These are phyloP conservation scores for Troides aeacus DNA, from an alignment of 2,888 invertebrate genomes.

Conservation along the genomic window DNA sequence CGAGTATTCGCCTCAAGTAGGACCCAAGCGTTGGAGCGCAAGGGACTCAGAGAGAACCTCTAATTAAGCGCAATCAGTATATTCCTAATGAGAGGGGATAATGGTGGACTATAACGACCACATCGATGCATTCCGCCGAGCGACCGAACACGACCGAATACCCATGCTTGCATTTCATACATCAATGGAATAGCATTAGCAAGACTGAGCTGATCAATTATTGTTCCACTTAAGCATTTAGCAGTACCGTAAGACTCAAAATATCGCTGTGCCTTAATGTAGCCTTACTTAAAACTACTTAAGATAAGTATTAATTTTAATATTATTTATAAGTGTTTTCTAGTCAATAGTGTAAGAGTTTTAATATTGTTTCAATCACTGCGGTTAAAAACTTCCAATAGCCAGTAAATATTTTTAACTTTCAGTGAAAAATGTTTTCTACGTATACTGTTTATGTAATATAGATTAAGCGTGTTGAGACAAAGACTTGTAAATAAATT, in stretches of 20 bases:
- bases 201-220: constrained; percentile 73
- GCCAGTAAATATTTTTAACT: constrained; percentile 10
- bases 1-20: constrained; percentile 67
- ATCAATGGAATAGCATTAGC: constrained; percentile 62
- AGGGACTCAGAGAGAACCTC: constrained; percentile 69
- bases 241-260: constrained; percentile 59
- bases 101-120: constrained; percentile 75
- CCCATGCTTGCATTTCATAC: constrained; percentile 66
- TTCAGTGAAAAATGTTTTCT: constrained; percentile 11
- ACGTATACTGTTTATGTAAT: constrained; percentile 22
- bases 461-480: constrained; percentile 51
- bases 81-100: constrained; percentile 79
- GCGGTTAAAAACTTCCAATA: constrained; percentile 19
- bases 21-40: constrained; percentile 65
- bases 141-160: constrained; percentile 63
- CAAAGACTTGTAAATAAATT: constrained; percentile 71
- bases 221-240: constrained; percentile 72
- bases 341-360: constrained; percentile 72
- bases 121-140: constrained; percentile 74
- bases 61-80: constrained; percentile 80
- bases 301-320: constrained; percentile 53
- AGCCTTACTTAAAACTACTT: constrained; percentile 60
- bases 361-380: constrained; percentile 36
- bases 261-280: constrained; percentile 73
- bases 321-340: constrained; percentile 64